Evolutionary conservation across 1,140 invertebrate species (phyloP), one percentile per base, ranked within the genome.

Genomic region (Drosophila albomicans): DNA sequence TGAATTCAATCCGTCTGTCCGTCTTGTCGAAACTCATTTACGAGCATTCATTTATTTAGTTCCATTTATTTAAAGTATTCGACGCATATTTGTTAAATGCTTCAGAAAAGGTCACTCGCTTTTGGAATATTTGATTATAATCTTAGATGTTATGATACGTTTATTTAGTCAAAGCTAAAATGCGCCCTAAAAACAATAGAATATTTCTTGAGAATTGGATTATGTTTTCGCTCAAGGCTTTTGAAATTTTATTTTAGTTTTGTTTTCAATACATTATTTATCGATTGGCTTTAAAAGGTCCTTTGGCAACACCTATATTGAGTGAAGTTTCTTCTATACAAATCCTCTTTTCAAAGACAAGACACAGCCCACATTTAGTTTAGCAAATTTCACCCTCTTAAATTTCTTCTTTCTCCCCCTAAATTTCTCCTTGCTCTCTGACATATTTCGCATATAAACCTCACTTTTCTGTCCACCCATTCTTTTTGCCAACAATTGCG

Each of bases 41-140:
- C 45, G 28, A 25, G 13, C 25, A 43, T 32, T 54, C 56, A 58
- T 68, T 67, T 74, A 62, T 69, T 68, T 74, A 62, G 71, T 62
- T 69, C 71, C 49, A 74, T 69, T 74, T 62, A 62, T 46, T 56
- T 30, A 48, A 70, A 25, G 13, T 32, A 48, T 61, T 16, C 32
- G 43, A 49, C 57, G 49, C 51, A 56, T 67, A 66, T 72, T 56
- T 56, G 30, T 72, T 5, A 49, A 51, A 38, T 13, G 70, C 63
- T 73, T 59, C 52, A 65, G 28, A 66, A 66, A 66, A 20, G 25
- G 16, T 58, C 43, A 43, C 41, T 13, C 41, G n/a, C 4, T 5
- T 13, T 13, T 43, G 10, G 54, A 72, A 65, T 65, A 49, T 63
- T 63, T 56, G 30, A 64, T 54, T 35, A 32, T 45, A 35, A 54